A percentile compares a stretch with the other conserved stretches of the same genome.
These are phyloP conservation scores for Anoura caudifer DNA, from an alignment of 2,113 vertebrate species.

Conservation along the genomic window DNA sequence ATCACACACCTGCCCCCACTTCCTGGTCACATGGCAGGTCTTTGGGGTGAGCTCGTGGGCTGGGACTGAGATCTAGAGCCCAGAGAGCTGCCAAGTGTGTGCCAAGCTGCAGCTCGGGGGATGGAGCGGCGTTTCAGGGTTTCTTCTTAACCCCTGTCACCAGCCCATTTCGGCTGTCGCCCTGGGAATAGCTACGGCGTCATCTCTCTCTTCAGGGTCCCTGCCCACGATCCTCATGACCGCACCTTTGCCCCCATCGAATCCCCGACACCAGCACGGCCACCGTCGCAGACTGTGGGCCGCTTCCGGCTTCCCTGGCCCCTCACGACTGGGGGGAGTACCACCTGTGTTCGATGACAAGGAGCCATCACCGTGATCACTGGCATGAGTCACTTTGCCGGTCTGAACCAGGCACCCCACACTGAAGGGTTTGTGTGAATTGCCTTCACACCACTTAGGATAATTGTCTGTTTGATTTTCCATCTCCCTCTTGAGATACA, in stretches of 20 bases:
- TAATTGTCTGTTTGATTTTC: not conserved
- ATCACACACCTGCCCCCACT: not conserved
- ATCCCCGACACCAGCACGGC: not conserved
- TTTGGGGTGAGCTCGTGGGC: not conserved
- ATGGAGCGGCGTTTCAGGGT: not conserved
- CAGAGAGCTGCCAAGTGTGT: not conserved
- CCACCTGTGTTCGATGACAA: not conserved
- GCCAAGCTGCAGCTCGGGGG: fast-evolving
- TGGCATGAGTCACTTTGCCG: fast-evolving
- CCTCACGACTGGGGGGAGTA: not conserved
- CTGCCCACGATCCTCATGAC: not conserved
- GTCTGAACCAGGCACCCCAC: not conserved
- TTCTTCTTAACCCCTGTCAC: not conserved
- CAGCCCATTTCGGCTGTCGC: not conserved
- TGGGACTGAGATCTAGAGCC: not conserved
- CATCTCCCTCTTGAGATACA: not conserved
- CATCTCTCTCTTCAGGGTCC: not conserved
- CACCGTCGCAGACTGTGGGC: not conserved
- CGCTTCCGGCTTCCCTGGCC: not conserved
- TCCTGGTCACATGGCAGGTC: not conserved
- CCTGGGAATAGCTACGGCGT: not conserved
- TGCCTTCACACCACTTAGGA: not conserved
- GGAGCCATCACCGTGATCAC: too few relatives aligned
- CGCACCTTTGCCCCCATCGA: not conserved
- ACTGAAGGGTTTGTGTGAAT: not conserved